phyloP scores from a whole-genome alignment of 2,888 invertebrate species.

The Liopterus haemorrhoidalis region DNA sequence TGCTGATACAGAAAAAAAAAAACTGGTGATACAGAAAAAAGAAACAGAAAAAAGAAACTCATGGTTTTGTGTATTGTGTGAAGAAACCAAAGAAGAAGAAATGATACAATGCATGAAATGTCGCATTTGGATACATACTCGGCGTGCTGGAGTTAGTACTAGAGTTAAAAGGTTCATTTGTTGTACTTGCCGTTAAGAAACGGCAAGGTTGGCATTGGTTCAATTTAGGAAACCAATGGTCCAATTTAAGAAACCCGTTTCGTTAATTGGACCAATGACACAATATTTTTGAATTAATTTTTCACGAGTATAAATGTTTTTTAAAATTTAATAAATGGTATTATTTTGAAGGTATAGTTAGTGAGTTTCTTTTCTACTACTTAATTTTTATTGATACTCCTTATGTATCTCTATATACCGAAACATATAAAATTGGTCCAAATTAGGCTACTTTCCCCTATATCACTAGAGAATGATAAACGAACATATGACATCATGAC shows the following conservation, averaged over 20 bases:
- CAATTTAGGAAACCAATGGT: slow-evolving; percentile 11
- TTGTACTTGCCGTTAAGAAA: slow-evolving; percentile 17
- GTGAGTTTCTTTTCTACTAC: too few relatives aligned
- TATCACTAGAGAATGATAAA: too few relatives aligned
- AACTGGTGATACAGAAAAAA: neutral
- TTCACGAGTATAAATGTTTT: slow-evolving; percentile 18
- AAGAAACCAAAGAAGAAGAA: slow-evolving; percentile 15
- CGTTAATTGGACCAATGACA: slow-evolving; percentile 19
- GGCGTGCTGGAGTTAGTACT: slow-evolving; percentile 17
- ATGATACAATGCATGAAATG: slow-evolving; percentile 22
- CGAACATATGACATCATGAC: too few relatives aligned
- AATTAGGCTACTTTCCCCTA: too few relatives aligned
- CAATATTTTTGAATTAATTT: slow-evolving; percentile 17
- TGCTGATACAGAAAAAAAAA: neutral
- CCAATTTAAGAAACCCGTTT: slow-evolving; percentile 19
- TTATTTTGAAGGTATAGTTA: slow-evolving; percentile 20
- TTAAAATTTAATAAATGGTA: slow-evolving; percentile 18
- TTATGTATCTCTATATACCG: too few relatives aligned
- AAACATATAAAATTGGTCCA: too few relatives aligned
- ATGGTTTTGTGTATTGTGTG: slow-evolving; percentile 8
- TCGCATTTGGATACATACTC: slow-evolving; percentile 18
- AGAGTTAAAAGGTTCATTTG: slow-evolving; percentile 16
- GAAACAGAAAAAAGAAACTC: slow-evolving; percentile 1
- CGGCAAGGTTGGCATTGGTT: too few relatives aligned
- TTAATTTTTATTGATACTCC: too few relatives aligned